A percentile compares a stretch with the other conserved stretches of the same genome.
Conservation (phyloP, 2,888 invertebrate species). For the Hyposoter didymator region DNA sequence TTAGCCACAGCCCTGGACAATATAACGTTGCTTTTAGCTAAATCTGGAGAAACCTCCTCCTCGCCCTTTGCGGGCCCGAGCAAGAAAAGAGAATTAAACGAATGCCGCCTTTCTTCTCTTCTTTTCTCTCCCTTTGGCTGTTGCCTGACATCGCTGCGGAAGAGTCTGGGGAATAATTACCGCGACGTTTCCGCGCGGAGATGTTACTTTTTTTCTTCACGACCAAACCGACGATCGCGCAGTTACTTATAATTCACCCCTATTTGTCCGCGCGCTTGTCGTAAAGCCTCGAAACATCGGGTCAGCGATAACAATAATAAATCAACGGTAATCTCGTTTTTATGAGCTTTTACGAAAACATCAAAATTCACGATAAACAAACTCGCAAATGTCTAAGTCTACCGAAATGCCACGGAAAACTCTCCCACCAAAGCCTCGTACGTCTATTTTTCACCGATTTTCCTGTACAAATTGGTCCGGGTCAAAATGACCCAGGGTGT, state of each 20-base stretch:
- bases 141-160: background rate
- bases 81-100: slow-evolving; percentile 16
- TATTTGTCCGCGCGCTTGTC: background rate
- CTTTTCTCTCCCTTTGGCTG: background rate
- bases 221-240: background rate
- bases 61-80: slow-evolving; percentile 32
- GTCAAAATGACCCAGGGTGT: no score
- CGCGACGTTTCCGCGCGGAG: slow-evolving; percentile 66
- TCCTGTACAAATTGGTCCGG: no score
- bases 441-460: background rate
- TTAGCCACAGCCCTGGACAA: slow-evolving; percentile 73
- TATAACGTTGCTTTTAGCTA: slow-evolving; percentile 65
- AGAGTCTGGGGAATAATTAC: slow-evolving; percentile 71
- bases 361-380: background rate
- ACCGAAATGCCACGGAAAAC: background rate
- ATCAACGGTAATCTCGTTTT: background rate
- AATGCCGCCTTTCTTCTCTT: slow-evolving; percentile 35
- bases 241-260: background rate
- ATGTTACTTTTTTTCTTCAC: slow-evolving; percentile 37
- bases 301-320: background rate
- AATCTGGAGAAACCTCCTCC: slow-evolving; percentile 65
- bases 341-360: background rate
- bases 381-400: background rate
- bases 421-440: background rate
- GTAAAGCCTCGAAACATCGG: slow-evolving; percentile 1